Percentiles rank a stretch among this genome's conserved stretches.
Conservation (phyloP, 2,113 vertebrate species). For the Scomber japonicus region DNA sequence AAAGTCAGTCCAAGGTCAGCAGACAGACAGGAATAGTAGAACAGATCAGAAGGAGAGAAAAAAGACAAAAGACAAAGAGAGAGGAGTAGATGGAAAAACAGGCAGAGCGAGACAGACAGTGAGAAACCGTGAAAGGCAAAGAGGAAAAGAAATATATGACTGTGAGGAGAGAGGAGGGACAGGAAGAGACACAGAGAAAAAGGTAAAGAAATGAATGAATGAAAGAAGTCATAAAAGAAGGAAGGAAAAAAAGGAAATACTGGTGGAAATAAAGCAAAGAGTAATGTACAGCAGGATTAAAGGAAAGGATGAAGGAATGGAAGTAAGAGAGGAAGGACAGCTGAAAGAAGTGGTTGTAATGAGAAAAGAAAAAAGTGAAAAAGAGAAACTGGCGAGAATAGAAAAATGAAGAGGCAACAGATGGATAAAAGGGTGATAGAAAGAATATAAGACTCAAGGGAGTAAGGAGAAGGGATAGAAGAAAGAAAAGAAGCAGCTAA, state of each 20-base stretch:
- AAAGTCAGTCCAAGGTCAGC: constrained; percentile 32
- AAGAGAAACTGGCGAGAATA: not conserved
- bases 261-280: too few species aligned
- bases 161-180: not conserved
- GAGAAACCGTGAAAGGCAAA: not conserved
- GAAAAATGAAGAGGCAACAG: not conserved
- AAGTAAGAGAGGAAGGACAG: not conserved
- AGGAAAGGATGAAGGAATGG: not conserved
- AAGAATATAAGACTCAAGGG: too few species aligned
- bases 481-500: not conserved
- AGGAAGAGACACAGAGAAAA: not conserved
- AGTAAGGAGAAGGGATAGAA: not conserved
- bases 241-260: not conserved
- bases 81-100: not conserved
- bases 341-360: not conserved
- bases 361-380: not conserved
- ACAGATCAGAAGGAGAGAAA: constrained; percentile 2
- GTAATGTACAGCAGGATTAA: not conserved
- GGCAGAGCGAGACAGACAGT: not conserved
- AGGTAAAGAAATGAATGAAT: not conserved
- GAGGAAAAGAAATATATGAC: not conserved
- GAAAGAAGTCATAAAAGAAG: not conserved
- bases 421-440: not conserved
- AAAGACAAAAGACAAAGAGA: constrained; percentile 2
- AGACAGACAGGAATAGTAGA: constrained; percentile 23